These are phyloP conservation scores for Coremacera marginata DNA, from an alignment of 2,888 invertebrate species.

Conservation along the genomic window DNA sequence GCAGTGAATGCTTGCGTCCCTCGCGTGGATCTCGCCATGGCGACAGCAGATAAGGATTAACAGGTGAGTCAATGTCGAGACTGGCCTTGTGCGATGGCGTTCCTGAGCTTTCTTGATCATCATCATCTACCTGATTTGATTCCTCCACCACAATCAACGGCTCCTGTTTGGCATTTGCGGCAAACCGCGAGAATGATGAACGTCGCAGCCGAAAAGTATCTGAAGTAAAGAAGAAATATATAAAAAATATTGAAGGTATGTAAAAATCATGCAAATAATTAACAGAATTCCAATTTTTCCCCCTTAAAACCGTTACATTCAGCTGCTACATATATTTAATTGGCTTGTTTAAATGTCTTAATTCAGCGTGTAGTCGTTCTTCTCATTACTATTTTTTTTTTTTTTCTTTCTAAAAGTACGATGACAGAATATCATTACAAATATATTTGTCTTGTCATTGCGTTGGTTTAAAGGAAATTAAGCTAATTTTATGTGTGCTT, in stretches of 20 bases:
- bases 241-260: background rate
- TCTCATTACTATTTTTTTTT: too few species aligned
- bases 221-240: conserved; percentile 42
- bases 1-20: conserved; percentile 84
- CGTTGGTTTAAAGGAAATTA: too few species aligned
- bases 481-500: too few species aligned
- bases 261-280: background rate
- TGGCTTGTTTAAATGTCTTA: too few species aligned
- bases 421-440: too few species aligned
- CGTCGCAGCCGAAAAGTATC: conserved; percentile 75
- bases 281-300: too few species aligned
- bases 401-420: too few species aligned
- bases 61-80: conserved; percentile 82
- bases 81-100: conserved; percentile 74
- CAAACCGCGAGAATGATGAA: conserved; percentile 74
- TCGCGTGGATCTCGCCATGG: conserved; percentile 83
- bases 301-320: too few species aligned
- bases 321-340: too few species aligned
- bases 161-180: conserved; percentile 73
- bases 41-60: conserved; percentile 84
- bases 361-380: too few species aligned
- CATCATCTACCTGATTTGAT: conserved; percentile 77
- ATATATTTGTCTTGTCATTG: too few species aligned
- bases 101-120: conserved; percentile 70
- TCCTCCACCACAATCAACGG: conserved; percentile 88